Conservation (phyloP, 2,888 invertebrate species). For the Fabriciana adippe region DNA sequence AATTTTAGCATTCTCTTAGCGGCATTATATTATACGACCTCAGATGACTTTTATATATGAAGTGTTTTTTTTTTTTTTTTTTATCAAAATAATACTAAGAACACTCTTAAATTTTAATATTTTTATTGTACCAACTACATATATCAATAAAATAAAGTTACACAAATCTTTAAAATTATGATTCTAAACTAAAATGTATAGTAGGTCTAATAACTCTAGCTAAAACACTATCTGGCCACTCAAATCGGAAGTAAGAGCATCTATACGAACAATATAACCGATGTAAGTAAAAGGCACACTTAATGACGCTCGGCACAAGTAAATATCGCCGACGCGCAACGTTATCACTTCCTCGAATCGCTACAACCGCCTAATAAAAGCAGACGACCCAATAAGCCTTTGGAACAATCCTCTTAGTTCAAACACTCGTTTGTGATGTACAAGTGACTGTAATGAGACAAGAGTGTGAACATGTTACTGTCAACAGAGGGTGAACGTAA, state of each 20-base stretch:
- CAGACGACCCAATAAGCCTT: constrained; percentile 39
- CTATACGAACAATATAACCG: background rate
- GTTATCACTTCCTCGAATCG: constrained; percentile 25
- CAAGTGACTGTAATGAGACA: constrained; percentile 31
- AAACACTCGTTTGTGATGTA: constrained; percentile 32
- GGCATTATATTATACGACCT: too few species aligned
- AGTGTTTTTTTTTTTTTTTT: too few species aligned
- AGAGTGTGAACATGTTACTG: constrained; percentile 29
- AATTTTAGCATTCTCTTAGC: too few species aligned
- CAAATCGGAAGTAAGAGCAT: background rate
- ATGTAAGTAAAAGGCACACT: constrained; percentile 2
- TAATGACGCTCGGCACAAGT: constrained; percentile 8
- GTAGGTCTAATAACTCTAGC: too few species aligned
- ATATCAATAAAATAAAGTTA: too few species aligned
- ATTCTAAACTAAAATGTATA: background rate
- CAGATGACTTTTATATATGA: too few species aligned
- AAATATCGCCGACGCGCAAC: background rate
- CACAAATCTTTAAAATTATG: background rate
- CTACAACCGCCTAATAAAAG: constrained; percentile 37
- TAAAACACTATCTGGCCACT: background rate
- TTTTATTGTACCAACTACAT: too few species aligned
- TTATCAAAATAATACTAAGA: too few species aligned
- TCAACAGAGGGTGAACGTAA: constrained; percentile 31
- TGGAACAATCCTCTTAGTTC: constrained; percentile 39
- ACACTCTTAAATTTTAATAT: too few species aligned